Evolutionary conservation across 2,888 invertebrate species (phyloP).

Genomic region (Gastrophysa polygoni): DNA sequence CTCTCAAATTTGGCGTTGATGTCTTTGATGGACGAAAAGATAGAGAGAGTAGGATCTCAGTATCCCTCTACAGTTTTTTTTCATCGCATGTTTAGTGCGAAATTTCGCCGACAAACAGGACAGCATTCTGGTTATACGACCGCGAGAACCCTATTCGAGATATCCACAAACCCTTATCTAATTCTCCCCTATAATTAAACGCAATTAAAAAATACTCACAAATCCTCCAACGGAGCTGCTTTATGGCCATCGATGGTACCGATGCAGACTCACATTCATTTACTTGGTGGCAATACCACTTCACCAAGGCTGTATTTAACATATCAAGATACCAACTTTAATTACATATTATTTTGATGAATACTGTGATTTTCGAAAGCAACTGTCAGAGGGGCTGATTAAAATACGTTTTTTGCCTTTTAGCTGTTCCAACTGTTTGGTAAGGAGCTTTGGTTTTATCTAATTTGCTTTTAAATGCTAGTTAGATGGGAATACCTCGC

Average conservation of each 20-base stretch:
- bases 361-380: slow-evolving; percentile 52
- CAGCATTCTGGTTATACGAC: no score
- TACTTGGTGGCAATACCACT: slow-evolving; percentile 56
- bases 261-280: slow-evolving; percentile 34
- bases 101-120: no score
- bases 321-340: slow-evolving; percentile 54
- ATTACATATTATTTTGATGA: slow-evolving; percentile 55
- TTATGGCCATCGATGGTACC: slow-evolving; percentile 23
- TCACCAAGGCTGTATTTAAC: slow-evolving; percentile 54
- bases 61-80: no score
- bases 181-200: slow-evolving; percentile 35
- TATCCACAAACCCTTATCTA: slow-evolving; percentile 18
- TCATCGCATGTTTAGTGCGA: no score
- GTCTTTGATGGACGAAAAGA: no score
- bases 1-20: no score
- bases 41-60: no score
- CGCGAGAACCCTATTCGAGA: not conserved
- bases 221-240: slow-evolving; percentile 30
- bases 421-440: slow-evolving; percentile 20
- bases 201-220: slow-evolving; percentile 32
- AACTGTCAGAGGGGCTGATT: slow-evolving; percentile 48
- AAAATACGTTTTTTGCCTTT: slow-evolving; percentile 34
- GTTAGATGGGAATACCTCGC: slow-evolving; percentile 9
- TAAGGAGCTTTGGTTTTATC: slow-evolving; percentile 35
- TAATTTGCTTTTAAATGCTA: slow-evolving; percentile 36